Conservation (phyloP, 53 echinoderm and acorn worm genomes). For the Apostichopus leukothele region DNA sequence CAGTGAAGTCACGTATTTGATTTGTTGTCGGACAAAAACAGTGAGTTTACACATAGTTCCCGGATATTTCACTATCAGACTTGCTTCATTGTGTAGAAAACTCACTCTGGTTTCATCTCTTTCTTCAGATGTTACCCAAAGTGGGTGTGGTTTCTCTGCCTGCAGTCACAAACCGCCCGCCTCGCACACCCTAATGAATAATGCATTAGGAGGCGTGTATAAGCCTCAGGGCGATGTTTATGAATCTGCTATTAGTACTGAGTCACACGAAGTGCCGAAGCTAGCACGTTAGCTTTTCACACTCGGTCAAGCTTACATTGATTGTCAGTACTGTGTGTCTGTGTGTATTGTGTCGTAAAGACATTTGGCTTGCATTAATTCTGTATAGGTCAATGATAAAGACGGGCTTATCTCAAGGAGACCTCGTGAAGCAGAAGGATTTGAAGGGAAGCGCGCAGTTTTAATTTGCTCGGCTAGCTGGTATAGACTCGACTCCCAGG, state of each 20-base stretch:
- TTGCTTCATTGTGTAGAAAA: too few species aligned
- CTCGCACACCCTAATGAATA: neutral
- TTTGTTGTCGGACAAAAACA: neutral
- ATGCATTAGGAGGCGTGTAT: conserved; percentile 7
- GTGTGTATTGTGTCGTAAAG: conserved; percentile 4
- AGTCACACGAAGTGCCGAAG: conserved; percentile 15
- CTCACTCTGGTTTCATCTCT: neutral
- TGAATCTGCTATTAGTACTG: neutral
- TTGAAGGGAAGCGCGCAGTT: conserved; percentile 8
- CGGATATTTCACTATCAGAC: too few species aligned
- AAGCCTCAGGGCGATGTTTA: neutral
- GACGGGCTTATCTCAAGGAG: neutral
- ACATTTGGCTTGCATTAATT: neutral
- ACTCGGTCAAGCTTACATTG: neutral
- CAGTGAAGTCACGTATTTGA: neutral
- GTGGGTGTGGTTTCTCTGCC: neutral
- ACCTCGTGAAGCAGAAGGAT: neutral
- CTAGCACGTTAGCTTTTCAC: neutral
- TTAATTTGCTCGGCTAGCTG: conserved; percentile 15
- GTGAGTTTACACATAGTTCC: too few species aligned
- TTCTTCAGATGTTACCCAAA: neutral
- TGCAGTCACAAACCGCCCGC: neutral
- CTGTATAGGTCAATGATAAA: neutral
- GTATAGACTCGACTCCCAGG: neutral
- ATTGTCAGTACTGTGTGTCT: neutral